These are phyloP conservation scores for Pheucticus melanocephalus DNA, from an alignment of 2,113 vertebrate genomes.

Conservation along the genomic window DNA sequence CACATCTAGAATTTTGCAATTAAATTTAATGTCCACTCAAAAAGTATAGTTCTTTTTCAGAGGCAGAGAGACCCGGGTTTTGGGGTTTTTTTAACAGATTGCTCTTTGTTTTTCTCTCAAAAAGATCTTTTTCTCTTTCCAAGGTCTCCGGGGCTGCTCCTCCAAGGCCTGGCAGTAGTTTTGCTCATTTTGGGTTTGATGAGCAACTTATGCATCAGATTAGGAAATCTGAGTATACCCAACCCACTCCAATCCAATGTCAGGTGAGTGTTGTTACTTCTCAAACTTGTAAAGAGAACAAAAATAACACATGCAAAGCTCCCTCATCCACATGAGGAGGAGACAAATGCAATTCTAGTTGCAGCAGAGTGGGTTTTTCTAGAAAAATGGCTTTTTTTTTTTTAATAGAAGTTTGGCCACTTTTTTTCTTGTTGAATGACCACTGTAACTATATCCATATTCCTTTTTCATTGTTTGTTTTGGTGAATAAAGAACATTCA, in stretches of 20 bases:
- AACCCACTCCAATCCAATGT: slow-evolving; percentile 97
- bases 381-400: background rate
- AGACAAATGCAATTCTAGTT: background rate
- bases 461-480: background rate
- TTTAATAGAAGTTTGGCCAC: background rate
- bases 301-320: background rate
- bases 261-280: slow-evolving; percentile 78
- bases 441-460: background rate
- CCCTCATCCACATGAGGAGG: background rate
- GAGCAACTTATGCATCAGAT: slow-evolving; percentile 98
- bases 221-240: slow-evolving; percentile 98
- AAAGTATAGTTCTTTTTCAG: background rate
- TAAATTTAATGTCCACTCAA: background rate
- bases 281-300: background rate
- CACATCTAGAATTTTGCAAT: background rate
- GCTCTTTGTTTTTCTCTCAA: background rate
- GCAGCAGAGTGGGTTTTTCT: background rate
- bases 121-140: slow-evolving; percentile 20
- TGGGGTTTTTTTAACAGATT: background rate
- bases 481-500: background rate
- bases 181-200: slow-evolving; percentile 96
- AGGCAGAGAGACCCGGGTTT: rapidly evolving
- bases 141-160: slow-evolving; percentile 97
- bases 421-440: background rate
- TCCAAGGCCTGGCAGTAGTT: slow-evolving; percentile 92